Base-by-base conservation (phyloP, 1,140 invertebrate species). In the Drosophila littoralis region DNA sequence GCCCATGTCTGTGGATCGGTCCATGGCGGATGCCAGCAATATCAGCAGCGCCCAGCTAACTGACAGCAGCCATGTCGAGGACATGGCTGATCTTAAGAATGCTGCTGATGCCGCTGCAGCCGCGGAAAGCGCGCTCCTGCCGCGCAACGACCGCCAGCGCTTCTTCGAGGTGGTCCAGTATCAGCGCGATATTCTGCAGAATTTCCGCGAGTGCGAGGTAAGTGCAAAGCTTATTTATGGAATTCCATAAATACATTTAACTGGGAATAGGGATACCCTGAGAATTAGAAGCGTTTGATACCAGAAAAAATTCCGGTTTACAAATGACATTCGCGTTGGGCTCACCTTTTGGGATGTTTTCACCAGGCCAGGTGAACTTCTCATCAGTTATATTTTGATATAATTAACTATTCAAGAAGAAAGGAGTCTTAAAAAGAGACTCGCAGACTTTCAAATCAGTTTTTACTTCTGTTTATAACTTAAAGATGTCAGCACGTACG, bases 141-240 rank as follows among this genome's bases (percentile, higher is more conserved):
- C 85, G 12, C 89, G 83, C 9, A 92, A 91, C 45, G 82, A 91
- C 57, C 93, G 91, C 71, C 90, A 92, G 42, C 93, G 93, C 70
- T 94, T 95, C 78, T 95, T 94, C 75, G 94, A 95, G 76, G 93
- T 95, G 72, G 94, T 94, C 54, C 95, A 97, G 84, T 97, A 97
- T 93, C 94, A 95, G 76, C 93, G 94, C 60, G 95, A 97, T 73
- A 97, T 97, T 70, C 96, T 97, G 81, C 84, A 94, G 63, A 97
- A 97, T 93, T 93, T 97, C 81, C 93, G 94, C 65, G 91, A 94
- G 65, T 93, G 95, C 77, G 97, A 97, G 94, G 96, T 96, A 93
- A 91, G 89, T 91, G 7, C 10, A 36, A 55, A 10, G 35, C 12
- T 40, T n/a, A 1, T 10, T 38, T 38, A 3, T 10, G 7, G 3